Percentiles rank a stretch among this genome's conserved stretches.
phyloP scores from a whole-genome alignment of 2,113 vertebrate species.

The Gymnogyps californianus region DNA sequence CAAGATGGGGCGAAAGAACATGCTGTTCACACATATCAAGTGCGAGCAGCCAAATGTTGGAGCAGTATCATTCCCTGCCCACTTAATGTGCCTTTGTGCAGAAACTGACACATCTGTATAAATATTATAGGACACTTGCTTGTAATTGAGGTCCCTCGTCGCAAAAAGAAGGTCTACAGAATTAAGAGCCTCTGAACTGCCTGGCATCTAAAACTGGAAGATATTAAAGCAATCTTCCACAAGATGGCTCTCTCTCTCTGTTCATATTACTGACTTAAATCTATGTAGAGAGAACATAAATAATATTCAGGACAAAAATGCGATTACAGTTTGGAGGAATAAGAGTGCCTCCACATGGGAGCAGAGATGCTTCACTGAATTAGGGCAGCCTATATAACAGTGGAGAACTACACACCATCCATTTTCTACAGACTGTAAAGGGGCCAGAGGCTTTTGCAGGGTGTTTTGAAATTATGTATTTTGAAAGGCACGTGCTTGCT shows the following conservation, averaged over 20 bases:
- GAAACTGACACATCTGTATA: not conserved
- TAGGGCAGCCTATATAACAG: not conserved
- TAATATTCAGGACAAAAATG: not conserved
- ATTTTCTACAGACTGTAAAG: not conserved
- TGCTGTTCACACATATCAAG: constrained; percentile 23
- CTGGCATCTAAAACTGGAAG: not conserved
- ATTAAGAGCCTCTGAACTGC: not conserved
- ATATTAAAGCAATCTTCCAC: constrained; percentile 25
- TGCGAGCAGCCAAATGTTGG: constrained; percentile 55
- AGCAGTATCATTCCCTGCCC: constrained; percentile 4
- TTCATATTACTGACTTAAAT: not conserved
- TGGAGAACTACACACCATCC: not conserved
- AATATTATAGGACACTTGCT: not conserved
- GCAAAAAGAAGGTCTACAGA: not conserved
- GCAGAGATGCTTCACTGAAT: not conserved
- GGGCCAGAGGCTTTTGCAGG: not conserved
- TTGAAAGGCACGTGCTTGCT: not conserved
- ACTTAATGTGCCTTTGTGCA: not conserved
- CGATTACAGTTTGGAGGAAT: constrained; percentile 32
- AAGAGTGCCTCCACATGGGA: constrained; percentile 60
- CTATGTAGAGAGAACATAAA: not conserved
- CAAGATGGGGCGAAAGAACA: constrained; percentile 7
- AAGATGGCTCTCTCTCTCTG: constrained; percentile 46
- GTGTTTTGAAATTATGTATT: not conserved
- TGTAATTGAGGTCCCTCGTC: not conserved